These are phyloP conservation scores for Chrysolophus pictus DNA, from an alignment of 2,797 vertebrate genomes.

Conservation along the genomic window DNA sequence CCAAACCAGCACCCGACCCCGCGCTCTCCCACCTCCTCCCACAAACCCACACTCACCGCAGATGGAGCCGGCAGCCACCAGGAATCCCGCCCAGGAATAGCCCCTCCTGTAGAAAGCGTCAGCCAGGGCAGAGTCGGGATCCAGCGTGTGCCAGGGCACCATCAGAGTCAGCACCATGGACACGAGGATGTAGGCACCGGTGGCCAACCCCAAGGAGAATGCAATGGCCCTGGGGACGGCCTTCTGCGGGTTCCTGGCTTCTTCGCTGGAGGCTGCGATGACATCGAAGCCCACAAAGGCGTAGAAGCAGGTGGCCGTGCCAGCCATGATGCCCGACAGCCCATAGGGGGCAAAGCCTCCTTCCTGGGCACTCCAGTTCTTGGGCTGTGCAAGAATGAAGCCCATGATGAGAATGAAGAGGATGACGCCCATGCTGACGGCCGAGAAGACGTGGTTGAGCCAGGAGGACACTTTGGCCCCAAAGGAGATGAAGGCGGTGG, in stretches of 20 bases:
- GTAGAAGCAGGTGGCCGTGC: conserved; percentile 95
- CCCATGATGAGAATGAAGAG: conserved; percentile 93
- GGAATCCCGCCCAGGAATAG: conserved; percentile 93
- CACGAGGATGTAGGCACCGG: conserved; percentile 90
- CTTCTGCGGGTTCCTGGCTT: conserved; percentile 91
- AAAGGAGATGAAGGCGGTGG: conserved; percentile 91
- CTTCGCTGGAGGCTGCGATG: conserved; percentile 93
- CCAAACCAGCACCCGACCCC: not conserved
- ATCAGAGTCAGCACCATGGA: conserved; percentile 93
- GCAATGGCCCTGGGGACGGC: conserved; percentile 91
- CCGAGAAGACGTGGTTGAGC: conserved; percentile 93
- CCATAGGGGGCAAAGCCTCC: conserved; percentile 93
- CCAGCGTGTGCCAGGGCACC: conserved; percentile 92
- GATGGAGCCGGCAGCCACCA: conserved; percentile 93
- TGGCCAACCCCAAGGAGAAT: conserved; percentile 88
- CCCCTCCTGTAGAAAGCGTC: conserved; percentile 95
- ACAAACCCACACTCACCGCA: conserved; percentile 86
- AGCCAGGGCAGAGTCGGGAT: conserved; percentile 91
- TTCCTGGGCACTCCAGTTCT: conserved; percentile 89
- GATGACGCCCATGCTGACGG: conserved; percentile 88
- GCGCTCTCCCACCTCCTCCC: rapidly evolving
- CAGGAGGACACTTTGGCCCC: conserved; percentile 95
- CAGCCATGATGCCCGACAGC: conserved; percentile 91
- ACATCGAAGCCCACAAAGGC: conserved; percentile 97
- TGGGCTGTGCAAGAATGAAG: conserved; percentile 88